Evolutionary conservation across 2,113 vertebrate species (phyloP).

Genomic region (Campylorhamphus procurvoides): DNA sequence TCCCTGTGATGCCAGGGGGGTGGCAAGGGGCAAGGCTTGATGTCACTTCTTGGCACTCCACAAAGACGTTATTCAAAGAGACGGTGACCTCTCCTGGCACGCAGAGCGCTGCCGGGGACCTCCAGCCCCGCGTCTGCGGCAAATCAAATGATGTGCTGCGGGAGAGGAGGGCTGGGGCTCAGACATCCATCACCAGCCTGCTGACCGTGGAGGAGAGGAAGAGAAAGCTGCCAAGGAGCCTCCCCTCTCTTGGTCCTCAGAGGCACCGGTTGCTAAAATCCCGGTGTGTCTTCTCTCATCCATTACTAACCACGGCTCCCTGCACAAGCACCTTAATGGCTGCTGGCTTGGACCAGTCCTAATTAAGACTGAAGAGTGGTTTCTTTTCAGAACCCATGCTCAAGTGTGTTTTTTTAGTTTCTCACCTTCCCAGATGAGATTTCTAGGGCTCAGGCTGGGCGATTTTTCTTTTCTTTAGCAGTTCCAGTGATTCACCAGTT

Average conservation of each 20-base stretch:
- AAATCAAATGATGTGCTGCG: constrained; percentile 45
- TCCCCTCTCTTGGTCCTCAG: not conserved
- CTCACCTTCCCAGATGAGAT: not conserved
- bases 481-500: constrained; percentile 24
- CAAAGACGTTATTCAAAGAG: constrained; percentile 2
- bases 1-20: not conserved
- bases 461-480: not conserved
- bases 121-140: not conserved
- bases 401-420: not conserved
- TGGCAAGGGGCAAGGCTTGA: constrained; percentile 41
- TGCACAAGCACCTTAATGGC: not conserved
- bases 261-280: not conserved
- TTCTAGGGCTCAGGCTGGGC: not conserved
- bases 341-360: not conserved
- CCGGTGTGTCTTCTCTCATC: not conserved
- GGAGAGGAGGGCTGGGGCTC: not conserved
- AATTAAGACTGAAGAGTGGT: constrained; percentile 7
- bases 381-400: not conserved
- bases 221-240: constrained; percentile 7
- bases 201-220: not conserved
- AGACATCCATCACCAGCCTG: constrained; percentile 6
- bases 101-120: not conserved
- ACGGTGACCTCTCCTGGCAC: not conserved
- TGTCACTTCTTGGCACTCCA: constrained; percentile 36
- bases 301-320: not conserved